Base-by-base conservation (phyloP, 2,888 invertebrate species). In the Hermaeophaga mercurialis region DNA sequence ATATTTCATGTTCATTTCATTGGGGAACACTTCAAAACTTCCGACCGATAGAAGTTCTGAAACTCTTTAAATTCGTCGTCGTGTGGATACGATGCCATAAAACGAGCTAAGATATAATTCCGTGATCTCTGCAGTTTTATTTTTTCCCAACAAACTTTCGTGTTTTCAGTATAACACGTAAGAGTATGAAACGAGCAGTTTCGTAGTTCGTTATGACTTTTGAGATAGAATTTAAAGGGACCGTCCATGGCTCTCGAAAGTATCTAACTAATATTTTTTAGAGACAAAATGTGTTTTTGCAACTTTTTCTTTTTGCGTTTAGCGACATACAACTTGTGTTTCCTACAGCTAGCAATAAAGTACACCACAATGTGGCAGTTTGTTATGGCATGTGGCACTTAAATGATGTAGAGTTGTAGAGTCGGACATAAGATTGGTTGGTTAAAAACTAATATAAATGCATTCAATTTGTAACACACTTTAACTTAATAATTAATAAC, bases 1-100 rank as follows among this genome's bases (percentile, higher is more conserved):
- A 68, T 68, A 67, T 68, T 67, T 68, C 66, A 67, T 65, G 63
- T 62, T 65, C 65, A 64, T 65, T 62, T 62, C 62, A 61, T 63
- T 45, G 59, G 63, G 56, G 64, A 63, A 59, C 63, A 62, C 58
- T 66, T 61, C 55, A 48, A 59, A 68, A 68, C 61, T 67, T 64
- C 60, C 64, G 58, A 62, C 66, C 64, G 66, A 65, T 64, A 64
- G 54, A 67, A 65, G 62, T 68, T 64, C 62, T 46, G 59, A 59
- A 68, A 68, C 66, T 66, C 63, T 63, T 64, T 65, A 61, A 64
- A 66, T 66, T 67, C 64, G 62, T 64, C 38, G 31, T 33, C 36
- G 22, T 26, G 38, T 22, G 39, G 39, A 52, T 46, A 19, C 41
- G 41, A 41, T 17, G 48, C 48, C 36, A 33, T 55, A 49, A 48